Evolutionary conservation across 1,140 invertebrate genomes (phyloP).

Genomic region (Pseudomyrmex sp.): DNA sequence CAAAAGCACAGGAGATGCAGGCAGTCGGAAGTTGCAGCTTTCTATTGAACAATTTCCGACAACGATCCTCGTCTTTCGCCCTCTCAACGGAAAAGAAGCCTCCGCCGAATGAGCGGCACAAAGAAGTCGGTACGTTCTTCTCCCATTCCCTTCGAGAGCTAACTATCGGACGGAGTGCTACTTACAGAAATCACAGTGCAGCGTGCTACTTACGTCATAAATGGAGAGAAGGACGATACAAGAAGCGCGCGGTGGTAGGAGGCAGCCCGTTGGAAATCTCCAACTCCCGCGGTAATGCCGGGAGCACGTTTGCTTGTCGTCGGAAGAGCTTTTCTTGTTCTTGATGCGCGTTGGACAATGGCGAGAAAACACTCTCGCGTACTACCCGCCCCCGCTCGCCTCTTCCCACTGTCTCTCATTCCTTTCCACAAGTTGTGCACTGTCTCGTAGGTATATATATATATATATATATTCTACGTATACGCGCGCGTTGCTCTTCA

Average conservation of each 20-base stretch:
- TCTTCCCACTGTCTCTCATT: slow-evolving; percentile 41
- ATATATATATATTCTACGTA: slow-evolving; percentile 1
- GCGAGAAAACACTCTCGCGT: slow-evolving; percentile 74
- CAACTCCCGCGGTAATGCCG: slow-evolving; percentile 71
- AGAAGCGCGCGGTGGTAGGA: slow-evolving; percentile 66
- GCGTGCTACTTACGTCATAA: slow-evolving; percentile 76
- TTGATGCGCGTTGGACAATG: slow-evolving; percentile 79
- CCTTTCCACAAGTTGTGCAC: slow-evolving; percentile 31
- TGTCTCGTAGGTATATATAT: slow-evolving; percentile 4
- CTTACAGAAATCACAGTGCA: slow-evolving; percentile 80
- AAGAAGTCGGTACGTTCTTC: slow-evolving; percentile 32
- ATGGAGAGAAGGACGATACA: slow-evolving; percentile 66
- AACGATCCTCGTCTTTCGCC: slow-evolving; percentile 55
- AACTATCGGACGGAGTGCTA: slow-evolving; percentile 79
- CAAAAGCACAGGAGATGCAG: slow-evolving; percentile 15
- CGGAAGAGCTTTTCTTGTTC: slow-evolving; percentile 79
- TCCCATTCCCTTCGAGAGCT: slow-evolving; percentile 11
- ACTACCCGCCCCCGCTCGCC: slow-evolving; percentile 21
- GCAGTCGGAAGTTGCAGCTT: slow-evolving; percentile 20
- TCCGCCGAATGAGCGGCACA: slow-evolving; percentile 46
- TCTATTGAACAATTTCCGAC: slow-evolving; percentile 63
- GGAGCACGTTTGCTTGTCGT: slow-evolving; percentile 71
- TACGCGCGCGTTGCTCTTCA: slow-evolving; percentile 29
- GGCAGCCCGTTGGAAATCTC: slow-evolving; percentile 63
- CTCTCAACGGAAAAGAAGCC: slow-evolving; percentile 43